Evolutionary conservation across 1,140 invertebrate genomes (phyloP).

Genomic region (Atta texana): DNA sequence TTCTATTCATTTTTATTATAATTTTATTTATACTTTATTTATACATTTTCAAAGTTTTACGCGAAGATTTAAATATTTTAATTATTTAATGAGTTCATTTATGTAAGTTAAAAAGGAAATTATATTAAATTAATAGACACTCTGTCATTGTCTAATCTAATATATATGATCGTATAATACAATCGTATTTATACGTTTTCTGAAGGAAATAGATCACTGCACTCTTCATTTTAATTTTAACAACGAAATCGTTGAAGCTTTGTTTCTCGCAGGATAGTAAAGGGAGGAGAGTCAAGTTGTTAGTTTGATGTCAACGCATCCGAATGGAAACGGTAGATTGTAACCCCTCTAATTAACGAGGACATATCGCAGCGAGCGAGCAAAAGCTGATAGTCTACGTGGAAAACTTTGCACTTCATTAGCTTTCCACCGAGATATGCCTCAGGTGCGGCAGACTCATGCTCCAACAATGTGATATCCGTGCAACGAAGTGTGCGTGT

Average conservation of each 20-base stretch:
- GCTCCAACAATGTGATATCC: conserved; percentile 53
- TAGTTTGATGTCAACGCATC: conserved; percentile 39
- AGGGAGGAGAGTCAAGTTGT: conserved; percentile 7
- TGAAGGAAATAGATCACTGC: not conserved
- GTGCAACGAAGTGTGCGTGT: not conserved
- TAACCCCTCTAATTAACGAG: conserved; percentile 55
- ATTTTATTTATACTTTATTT: not conserved
- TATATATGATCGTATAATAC: not conserved
- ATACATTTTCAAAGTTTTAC: not conserved
- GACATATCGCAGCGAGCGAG: conserved; percentile 46
- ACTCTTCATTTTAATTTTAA: conserved; percentile 7
- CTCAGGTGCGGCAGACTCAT: conserved; percentile 44
- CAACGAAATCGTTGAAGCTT: conserved; percentile 20
- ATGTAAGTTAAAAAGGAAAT: not conserved
- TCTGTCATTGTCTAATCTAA: too few species aligned
- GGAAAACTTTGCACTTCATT: conserved; percentile 64
- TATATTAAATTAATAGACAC: not conserved
- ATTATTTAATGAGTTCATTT: not conserved
- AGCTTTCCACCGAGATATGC: conserved; percentile 52
- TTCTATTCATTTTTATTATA: not conserved
- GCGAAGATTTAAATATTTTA: not conserved
- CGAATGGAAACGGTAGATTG: conserved; percentile 49
- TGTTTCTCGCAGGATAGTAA: not conserved
- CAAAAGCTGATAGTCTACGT: conserved; percentile 56
- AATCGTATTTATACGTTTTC: not conserved